Conservation (phyloP, 2,113 vertebrate species). For the Heterocephalus glaber region DNA sequence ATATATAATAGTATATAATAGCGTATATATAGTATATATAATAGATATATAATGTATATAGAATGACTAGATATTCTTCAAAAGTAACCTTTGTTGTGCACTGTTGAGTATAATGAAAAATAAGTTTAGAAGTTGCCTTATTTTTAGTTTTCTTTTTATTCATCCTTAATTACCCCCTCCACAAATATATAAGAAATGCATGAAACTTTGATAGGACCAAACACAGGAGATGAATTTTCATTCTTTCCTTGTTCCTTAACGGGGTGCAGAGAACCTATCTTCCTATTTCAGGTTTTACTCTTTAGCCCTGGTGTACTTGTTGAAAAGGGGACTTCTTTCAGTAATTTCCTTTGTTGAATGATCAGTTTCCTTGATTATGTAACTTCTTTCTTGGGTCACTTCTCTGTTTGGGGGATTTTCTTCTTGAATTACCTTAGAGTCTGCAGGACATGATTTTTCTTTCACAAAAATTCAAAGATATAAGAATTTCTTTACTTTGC, state of each 20-base stretch:
- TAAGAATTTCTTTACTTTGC: slow-evolving; percentile 18
- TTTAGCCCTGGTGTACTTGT: rapidly evolving
- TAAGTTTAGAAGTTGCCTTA: neutral
- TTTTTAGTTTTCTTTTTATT: neutral
- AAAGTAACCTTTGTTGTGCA: neutral
- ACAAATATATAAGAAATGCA: neutral
- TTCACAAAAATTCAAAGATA: neutral
- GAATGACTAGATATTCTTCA: neutral
- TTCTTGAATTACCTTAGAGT: neutral
- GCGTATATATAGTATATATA: too few species aligned
- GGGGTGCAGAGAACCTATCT: rapidly evolving
- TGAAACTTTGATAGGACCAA: neutral
- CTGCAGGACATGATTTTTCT: neutral
- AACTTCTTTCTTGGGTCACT: neutral
- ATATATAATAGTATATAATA: too few species aligned
- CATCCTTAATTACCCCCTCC: neutral
- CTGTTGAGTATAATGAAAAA: neutral
- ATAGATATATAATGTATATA: neutral
- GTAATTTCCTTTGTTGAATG: neutral
- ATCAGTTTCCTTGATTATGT: neutral
- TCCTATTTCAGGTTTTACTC: neutral
- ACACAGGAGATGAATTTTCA: neutral
- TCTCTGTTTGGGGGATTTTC: neutral
- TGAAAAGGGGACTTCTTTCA: neutral
- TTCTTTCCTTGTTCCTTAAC: neutral